These are phyloP conservation scores for Procambarus clarkii DNA, from an alignment of 1,140 invertebrate genomes.

Conservation along the genomic window DNA sequence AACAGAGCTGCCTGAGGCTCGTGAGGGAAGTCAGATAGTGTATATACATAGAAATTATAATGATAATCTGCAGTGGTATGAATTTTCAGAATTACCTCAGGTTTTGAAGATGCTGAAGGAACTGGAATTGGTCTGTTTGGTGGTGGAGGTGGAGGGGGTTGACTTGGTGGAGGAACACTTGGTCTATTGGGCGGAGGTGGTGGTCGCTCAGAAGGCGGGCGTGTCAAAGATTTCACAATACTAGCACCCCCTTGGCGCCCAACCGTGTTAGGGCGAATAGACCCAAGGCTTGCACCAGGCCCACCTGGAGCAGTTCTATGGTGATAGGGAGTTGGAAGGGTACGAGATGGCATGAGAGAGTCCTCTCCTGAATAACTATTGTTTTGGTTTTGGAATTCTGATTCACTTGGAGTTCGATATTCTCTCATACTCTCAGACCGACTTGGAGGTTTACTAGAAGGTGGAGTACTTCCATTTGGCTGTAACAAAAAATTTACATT, in stretches of 20 bases:
- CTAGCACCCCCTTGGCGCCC: slow-evolving; percentile 25
- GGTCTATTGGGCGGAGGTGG: slow-evolving; percentile 71
- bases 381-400: slow-evolving; percentile 32
- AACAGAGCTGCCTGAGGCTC: no score
- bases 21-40: no score
- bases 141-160: slow-evolving; percentile 39
- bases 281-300: slow-evolving; percentile 31
- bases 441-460: slow-evolving; percentile 35
- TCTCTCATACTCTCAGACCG: slow-evolving; percentile 54
- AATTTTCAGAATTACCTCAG: slow-evolving; percentile 8
- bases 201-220: slow-evolving; percentile 74
- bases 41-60: no score
- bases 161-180: slow-evolving; percentile 39
- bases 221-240: slow-evolving; percentile 18
- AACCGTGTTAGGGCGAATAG: slow-evolving; percentile 75
- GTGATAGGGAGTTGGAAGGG: slow-evolving; percentile 23
- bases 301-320: slow-evolving; percentile 3
- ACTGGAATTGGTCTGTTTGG: neutral
- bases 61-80: neutral
- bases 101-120: slow-evolving; percentile 4
- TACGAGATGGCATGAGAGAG: slow-evolving; percentile 25
- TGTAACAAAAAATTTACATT: slow-evolving; percentile 14
- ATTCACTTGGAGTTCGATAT: slow-evolving; percentile 30
- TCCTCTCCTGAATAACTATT: slow-evolving; percentile 26
- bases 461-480: slow-evolving; percentile 51